Evolutionary conservation across 2,113 vertebrate species (phyloP).

Genomic region (Ursus arctos): DNA sequence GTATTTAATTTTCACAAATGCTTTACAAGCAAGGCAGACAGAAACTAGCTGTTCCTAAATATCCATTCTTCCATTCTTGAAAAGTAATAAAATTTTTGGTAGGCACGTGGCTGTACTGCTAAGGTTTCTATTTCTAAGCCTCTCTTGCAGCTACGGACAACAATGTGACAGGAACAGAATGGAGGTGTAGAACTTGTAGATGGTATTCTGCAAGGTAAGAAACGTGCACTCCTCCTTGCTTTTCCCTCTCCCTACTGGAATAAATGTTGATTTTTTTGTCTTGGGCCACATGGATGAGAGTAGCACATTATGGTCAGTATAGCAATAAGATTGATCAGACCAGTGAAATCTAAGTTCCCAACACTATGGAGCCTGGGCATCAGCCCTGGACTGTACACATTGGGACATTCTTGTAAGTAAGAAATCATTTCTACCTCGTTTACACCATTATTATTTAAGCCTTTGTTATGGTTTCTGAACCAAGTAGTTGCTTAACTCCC

Average conservation of each 20-base stretch:
- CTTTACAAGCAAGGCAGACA: background rate
- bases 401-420: background rate
- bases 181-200: background rate
- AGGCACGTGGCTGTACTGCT: background rate
- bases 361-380: background rate
- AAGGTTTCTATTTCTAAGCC: background rate
- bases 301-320: background rate
- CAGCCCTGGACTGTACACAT: background rate
- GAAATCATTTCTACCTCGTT: background rate
- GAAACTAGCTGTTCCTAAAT: background rate
- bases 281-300: background rate
- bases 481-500: background rate
- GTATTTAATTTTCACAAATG: slow-evolving; percentile 13
- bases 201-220: background rate
- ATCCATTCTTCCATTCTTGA: background rate
- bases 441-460: background rate
- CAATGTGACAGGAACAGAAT: background rate
- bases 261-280: background rate
- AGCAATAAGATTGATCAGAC: background rate
- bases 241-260: background rate
- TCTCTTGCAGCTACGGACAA: background rate
- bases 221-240: background rate
- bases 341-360: background rate
- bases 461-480: background rate
- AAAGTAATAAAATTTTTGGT: background rate